Evolutionary conservation across 2,113 vertebrate genomes (phyloP).

Genomic region (Athene cunicularia): DNA sequence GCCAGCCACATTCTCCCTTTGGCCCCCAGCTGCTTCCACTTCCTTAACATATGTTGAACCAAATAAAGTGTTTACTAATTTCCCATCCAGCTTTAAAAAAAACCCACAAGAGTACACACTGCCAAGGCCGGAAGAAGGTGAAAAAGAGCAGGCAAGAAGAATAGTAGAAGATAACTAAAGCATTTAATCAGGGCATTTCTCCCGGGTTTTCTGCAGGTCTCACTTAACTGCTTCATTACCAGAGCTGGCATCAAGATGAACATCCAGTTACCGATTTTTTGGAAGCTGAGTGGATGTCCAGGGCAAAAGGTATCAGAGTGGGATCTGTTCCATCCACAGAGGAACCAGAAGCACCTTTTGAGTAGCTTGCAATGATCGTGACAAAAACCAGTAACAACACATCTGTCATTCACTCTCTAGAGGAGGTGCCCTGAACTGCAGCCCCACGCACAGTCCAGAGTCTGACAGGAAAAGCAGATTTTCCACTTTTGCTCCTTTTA

Average conservation of each 20-base stretch:
- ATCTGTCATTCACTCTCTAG: background rate
- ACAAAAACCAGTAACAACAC: background rate
- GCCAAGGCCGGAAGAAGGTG: slow-evolving; percentile 29
- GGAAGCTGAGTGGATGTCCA: background rate
- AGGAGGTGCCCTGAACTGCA: background rate
- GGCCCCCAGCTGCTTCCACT: slow-evolving; percentile 78
- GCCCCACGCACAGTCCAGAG: background rate
- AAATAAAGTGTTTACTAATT: slow-evolving; percentile 70
- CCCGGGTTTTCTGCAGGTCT: background rate
- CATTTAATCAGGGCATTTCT: background rate
- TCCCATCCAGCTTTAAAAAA: slow-evolving; percentile 57
- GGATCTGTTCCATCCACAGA: background rate
- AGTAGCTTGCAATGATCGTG: background rate
- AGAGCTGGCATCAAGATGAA: background rate
- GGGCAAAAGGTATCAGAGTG: background rate
- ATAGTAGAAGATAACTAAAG: background rate
- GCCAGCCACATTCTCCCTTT: slow-evolving; percentile 29
- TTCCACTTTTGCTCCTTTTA: background rate
- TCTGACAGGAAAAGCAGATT: background rate
- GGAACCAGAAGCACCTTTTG: background rate
- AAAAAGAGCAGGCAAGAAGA: slow-evolving; percentile 22
- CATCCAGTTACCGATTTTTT: background rate
- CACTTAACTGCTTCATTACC: background rate
- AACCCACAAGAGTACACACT: background rate
- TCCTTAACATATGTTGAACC: slow-evolving; percentile 71